phyloP scores from a whole-genome alignment of 1,140 invertebrate genomes.

The Dendroctonus ponderosae region DNA sequence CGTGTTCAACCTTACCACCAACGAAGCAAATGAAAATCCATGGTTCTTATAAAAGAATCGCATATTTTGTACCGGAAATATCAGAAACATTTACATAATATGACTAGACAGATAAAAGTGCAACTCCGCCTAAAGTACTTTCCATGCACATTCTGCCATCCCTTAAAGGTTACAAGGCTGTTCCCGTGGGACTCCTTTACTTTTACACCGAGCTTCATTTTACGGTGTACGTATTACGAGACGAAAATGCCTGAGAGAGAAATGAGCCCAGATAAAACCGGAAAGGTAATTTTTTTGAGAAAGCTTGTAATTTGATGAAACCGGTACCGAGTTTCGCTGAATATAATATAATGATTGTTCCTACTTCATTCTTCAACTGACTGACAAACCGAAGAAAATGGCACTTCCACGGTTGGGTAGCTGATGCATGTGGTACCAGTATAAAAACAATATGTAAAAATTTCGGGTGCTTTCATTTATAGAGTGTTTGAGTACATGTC shows the following conservation, averaged over 20 bases:
- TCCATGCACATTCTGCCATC: slow-evolving; percentile 4
- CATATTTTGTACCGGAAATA: too few species aligned
- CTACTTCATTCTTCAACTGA: neutral
- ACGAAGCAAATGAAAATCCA: too few species aligned
- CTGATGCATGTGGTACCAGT: too few species aligned
- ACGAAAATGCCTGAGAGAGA: slow-evolving; percentile 15
- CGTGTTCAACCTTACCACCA: too few species aligned
- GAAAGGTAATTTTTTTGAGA: slow-evolving; percentile 18
- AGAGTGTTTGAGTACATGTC: too few species aligned
- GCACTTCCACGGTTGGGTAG: too few species aligned
- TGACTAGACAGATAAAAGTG: slow-evolving; percentile 5
- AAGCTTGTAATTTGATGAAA: slow-evolving; percentile 16
- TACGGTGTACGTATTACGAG: slow-evolving; percentile 19
- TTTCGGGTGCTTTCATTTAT: too few species aligned
- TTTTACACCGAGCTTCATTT: slow-evolving; percentile 23
- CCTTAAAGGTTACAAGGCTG: slow-evolving; percentile 17
- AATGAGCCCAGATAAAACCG: slow-evolving; percentile 17
- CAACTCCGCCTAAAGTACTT: slow-evolving; percentile 9
- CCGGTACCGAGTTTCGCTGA: slow-evolving; percentile 10
- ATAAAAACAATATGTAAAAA: too few species aligned
- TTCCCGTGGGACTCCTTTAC: slow-evolving; percentile 10
- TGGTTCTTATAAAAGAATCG: too few species aligned
- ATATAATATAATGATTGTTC: slow-evolving; percentile 6
- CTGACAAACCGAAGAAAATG: too few species aligned
- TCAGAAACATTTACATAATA: too few species aligned